Evolutionary conservation across 2,113 vertebrate species (phyloP), one percentile per base, ranked within the genome.

Genomic region (Solea senegalensis): DNA sequence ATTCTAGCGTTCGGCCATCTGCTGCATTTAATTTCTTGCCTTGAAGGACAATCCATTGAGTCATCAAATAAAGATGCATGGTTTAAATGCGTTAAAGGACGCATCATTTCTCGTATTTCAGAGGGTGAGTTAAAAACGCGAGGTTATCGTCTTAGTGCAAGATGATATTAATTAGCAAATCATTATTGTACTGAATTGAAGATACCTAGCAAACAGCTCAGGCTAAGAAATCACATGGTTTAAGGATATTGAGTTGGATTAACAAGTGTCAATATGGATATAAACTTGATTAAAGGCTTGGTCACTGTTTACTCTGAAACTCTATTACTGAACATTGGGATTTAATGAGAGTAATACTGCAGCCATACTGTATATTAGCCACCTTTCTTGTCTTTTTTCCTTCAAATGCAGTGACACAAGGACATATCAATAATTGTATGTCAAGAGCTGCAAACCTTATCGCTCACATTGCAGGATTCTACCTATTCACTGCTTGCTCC

Each of bases 241-340:
- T 69, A 45, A 61, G 65, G 75, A 67, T 65, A 81, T 72, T 46
- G 74, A 83, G 71, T 41, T 21, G 72, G 86, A 83, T 91, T 86
- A 88, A 76, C 76, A 80, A 68, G 68, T 71, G 86, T 85, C 81
- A 74, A 83, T 82, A 72, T 77, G 82, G 83, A 86, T 86, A 81
- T 60, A 69, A 89, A 91, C 73, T 69, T 83, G 81, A 91, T 90
- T 87, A 89, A 84, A 85, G 56, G 73, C 79, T 79, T 65, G 55
- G 70, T 76, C 74, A 70, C 76, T 89, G 80, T 89, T 88, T 86
- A 78, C 63, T 86, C 78, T 77, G 26, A 66, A 74, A 76, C 73
- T 85, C 70, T 73, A 40, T 77, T 53, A 76, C 28, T 0, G 40
- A 62, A 9, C 44, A 66, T 3, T 11, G 34, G 14, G 49, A 68